phyloP scores from a whole-genome alignment of 2,888 invertebrate genomes.

The Macaria liturata region DNA sequence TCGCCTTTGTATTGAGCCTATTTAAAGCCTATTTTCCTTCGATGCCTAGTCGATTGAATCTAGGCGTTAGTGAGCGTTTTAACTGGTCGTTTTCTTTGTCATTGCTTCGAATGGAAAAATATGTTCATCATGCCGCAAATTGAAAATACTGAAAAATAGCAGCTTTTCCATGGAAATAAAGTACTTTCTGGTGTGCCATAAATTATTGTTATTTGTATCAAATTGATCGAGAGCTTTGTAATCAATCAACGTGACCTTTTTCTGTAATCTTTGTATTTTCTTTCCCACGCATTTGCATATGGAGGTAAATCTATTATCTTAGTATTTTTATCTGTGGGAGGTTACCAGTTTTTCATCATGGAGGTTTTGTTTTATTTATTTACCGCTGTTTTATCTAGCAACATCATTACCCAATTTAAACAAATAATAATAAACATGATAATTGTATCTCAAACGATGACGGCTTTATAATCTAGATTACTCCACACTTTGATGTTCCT shows the following conservation, averaged over 20 bases:
- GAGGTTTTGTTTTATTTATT: too few species aligned
- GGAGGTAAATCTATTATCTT: too few species aligned
- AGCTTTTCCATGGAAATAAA: slow-evolving; percentile 6
- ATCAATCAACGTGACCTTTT: slow-evolving; percentile 20
- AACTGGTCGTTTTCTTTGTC: slow-evolving; percentile 32
- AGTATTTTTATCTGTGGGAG: too few species aligned
- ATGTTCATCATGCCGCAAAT: slow-evolving; percentile 17
- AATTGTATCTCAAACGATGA: too few species aligned
- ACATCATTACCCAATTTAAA: too few species aligned
- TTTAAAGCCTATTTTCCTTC: slow-evolving; percentile 13
- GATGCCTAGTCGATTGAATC: slow-evolving; percentile 19
- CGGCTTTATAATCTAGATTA: too few species aligned
- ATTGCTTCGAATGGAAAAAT: slow-evolving; percentile 25
- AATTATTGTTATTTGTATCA: slow-evolving; percentile 4
- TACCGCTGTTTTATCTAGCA: too few species aligned
- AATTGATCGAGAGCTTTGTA: slow-evolving; percentile 13
- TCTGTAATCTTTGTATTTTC: neutral
- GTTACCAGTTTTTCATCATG: too few species aligned
- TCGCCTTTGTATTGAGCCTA: slow-evolving; percentile 3
- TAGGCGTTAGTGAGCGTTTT: slow-evolving; percentile 28
- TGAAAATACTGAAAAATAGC: slow-evolving; percentile 24
- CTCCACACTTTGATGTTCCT: too few species aligned
- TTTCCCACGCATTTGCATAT: slow-evolving; percentile 4
- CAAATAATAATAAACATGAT: too few species aligned
- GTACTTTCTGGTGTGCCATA: slow-evolving; percentile 7